Evolutionary conservation across 2,797 vertebrate species (phyloP), one percentile per base, ranked within the genome.

Genomic region (Austrolebias charrua): DNA sequence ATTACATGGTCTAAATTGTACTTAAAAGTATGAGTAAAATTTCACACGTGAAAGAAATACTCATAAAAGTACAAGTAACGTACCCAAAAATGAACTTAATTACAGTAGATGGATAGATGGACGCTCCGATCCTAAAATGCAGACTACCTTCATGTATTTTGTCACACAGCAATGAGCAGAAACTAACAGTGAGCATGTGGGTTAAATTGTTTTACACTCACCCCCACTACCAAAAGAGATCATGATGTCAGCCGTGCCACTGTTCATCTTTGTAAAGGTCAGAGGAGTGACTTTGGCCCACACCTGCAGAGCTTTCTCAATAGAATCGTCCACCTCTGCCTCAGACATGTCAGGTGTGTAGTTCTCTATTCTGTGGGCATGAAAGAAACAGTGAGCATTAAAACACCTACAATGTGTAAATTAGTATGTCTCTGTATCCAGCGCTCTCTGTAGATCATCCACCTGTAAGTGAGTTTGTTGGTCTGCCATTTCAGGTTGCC

Each of bases 241-340:
- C 94, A 92, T 97, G 85, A 99, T 95, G 72, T 98, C 96, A 6
- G 96, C 95, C 3, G 54, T 86, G 49, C 92, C 95, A 0, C 84
- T 88, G 78, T 86, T 70, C 77, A 96, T 81, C 16, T 79, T 90
- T 3, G 78, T 94, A 89, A 98, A 98, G 5, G 28, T 92, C 68
- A 98, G 87, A 0, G 95, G 95, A 4, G 93, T 95, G 45, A 98
- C 95, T 53, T 81, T 81, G 60, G 95, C 94, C 96, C 97, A 99
- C 1, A 98, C 86, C 47, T 94, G 76, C 40, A 98, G 84, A 0
- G 95, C 96, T 71, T 70, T 94, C 56, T 75, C 64, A 5, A 98
- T 92, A 51, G 94, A 92, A 20, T 88, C 72, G n/a, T 98, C 94
- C 52, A 98, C 92, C 49, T 97, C 94, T 6, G 88, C 29, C 47